phyloP scores from a whole-genome alignment of 2,113 vertebrate species.

The Rhynchomys soricoides region DNA sequence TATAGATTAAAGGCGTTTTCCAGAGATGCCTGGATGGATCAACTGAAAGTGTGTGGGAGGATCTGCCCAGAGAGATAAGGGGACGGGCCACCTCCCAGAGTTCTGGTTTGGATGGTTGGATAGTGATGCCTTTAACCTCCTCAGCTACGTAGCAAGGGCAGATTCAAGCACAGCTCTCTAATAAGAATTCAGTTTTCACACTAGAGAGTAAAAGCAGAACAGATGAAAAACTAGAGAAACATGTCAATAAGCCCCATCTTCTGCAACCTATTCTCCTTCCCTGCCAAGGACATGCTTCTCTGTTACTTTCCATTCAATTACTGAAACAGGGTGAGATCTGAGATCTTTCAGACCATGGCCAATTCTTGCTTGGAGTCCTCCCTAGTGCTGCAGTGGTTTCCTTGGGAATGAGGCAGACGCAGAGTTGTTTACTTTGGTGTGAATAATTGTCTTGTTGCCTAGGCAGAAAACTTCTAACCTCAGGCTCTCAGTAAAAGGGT shows the following conservation, averaged over 20 bases:
- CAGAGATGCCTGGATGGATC: background rate
- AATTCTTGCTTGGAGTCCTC: slow-evolving; percentile 34
- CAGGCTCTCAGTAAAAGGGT: slow-evolving; percentile 43
- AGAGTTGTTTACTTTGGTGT: slow-evolving; percentile 64
- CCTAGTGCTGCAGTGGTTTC: slow-evolving; percentile 43
- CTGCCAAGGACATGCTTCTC: slow-evolving; percentile 37
- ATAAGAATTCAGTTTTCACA: slow-evolving; percentile 31
- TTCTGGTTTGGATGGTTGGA: background rate
- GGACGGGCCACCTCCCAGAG: background rate
- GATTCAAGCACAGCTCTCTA: background rate
- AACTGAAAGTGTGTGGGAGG: background rate
- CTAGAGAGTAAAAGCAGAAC: background rate
- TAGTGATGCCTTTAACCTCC: slow-evolving; percentile 1
- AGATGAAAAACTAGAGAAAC: slow-evolving; percentile 55
- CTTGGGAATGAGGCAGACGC: slow-evolving; percentile 75
- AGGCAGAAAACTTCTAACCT: slow-evolving; percentile 68
- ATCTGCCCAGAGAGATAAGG: background rate
- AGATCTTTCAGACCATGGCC: slow-evolving; percentile 39
- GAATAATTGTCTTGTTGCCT: slow-evolving; percentile 67
- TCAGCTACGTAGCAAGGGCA: slow-evolving; percentile 35
- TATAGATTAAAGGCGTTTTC: background rate
- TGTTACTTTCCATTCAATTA: slow-evolving; percentile 25
- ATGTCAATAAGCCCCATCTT: background rate
- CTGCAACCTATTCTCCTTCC: background rate
- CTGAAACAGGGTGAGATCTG: slow-evolving; percentile 4